These are phyloP conservation scores for Plagodis pulveraria DNA, from an alignment of 2,888 invertebrate genomes.

Conservation along the genomic window DNA sequence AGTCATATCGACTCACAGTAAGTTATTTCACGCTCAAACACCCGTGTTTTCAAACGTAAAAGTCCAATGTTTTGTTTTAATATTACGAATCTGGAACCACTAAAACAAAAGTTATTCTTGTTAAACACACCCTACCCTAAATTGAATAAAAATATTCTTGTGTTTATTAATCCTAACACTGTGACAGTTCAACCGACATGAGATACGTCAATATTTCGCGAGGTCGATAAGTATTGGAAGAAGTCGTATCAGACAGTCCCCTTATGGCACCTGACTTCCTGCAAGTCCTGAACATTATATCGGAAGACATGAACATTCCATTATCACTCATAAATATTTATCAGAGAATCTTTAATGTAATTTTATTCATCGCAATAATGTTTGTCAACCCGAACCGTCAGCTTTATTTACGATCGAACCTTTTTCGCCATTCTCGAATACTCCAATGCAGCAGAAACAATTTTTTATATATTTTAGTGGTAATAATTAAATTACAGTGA, in stretches of 20 bases:
- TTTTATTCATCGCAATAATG: slow-evolving; percentile 20
- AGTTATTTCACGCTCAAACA: too few relatives aligned
- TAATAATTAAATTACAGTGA: slow-evolving; percentile 46
- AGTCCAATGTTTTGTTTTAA: too few relatives aligned
- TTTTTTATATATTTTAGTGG: slow-evolving; percentile 25
- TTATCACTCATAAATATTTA: slow-evolving; percentile 37
- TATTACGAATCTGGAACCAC: too few relatives aligned
- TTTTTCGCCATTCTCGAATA: slow-evolving; percentile 13
- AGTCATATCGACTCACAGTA: too few relatives aligned
- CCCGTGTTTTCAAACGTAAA: too few relatives aligned
- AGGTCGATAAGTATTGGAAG: too few relatives aligned
- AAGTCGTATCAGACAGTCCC: slow-evolving; percentile 15
- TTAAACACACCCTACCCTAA: too few relatives aligned
- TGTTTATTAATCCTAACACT: too few relatives aligned
- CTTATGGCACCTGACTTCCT: slow-evolving; percentile 33
- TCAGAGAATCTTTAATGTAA: slow-evolving; percentile 24
- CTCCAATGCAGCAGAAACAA: slow-evolving; percentile 7
- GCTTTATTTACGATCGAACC: slow-evolving; percentile 23
- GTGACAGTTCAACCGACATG: too few relatives aligned
- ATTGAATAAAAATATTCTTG: too few relatives aligned
- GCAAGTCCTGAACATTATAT: slow-evolving; percentile 25
- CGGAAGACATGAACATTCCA: slow-evolving; percentile 23
- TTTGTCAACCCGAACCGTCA: slow-evolving; percentile 26
- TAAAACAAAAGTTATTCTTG: too few relatives aligned
- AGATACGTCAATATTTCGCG: too few relatives aligned